Base-by-base conservation (phyloP, 2,113 vertebrate species). In the Petrocephalus zakoni region DNA sequence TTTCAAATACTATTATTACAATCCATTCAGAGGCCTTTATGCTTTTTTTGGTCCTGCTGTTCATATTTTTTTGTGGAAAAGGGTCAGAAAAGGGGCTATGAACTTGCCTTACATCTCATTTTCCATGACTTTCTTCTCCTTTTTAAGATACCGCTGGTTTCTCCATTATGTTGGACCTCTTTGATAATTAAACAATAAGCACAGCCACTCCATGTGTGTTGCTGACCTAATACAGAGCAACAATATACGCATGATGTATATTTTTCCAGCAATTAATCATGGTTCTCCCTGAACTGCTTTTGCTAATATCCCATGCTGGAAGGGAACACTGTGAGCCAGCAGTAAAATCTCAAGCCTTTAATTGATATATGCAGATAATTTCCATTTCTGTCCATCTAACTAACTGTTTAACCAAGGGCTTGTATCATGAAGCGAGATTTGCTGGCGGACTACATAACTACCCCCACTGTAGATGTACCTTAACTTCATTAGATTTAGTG, bases 1-100 rank as follows among this genome's bases (percentile, higher is more conserved):
- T 78, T 78, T 78, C 72, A 78, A 78, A 78, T 42, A 78, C 72
- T 78, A 78, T 78, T 78, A 78, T 78, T 78, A 78, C 72, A 78
- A 78, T 78, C 21, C 34, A 64, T 87, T 46, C 86, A 87, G 86
- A 37, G 55, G 87, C 49, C 21, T 53, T 61, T 87, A 64, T 87
- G 87, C 49, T 22, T 11, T 37, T 84, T 88, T 83, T n/a, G 56
- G 29, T 85, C n/a, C 52, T 42, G 72, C 72, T 78, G 72, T 78
- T 78, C 64, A 86, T 86, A 85, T 72, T 85, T 89, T 42, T 75
- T 72, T 37, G 83, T 49, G 51, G 46, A 42, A 75, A 42, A 78
- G 72, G 34, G 72, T 34, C 72, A 53, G 25, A 42, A 78, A 19
- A n/a, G 34, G 34, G 72, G 72, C 72, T 42, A 34, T 78, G 72